Evolutionary conservation across 2,113 vertebrate genomes (phyloP).

Genomic region (Apodemus speciosus): DNA sequence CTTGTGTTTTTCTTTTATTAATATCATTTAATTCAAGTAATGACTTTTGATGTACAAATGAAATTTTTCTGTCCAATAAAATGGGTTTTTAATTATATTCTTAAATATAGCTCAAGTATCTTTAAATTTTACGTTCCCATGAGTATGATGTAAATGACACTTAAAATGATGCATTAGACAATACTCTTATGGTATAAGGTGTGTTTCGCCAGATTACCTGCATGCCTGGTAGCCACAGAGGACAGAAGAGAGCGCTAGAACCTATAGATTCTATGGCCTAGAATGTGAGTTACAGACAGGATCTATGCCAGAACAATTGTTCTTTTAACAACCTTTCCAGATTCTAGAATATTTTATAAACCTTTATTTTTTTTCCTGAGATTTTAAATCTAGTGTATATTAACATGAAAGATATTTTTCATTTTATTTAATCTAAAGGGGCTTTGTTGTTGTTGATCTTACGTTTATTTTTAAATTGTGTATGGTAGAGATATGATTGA

Average conservation of each 20-base stretch:
- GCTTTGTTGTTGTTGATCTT: no score
- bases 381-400: no score
- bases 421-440: background rate
- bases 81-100: background rate
- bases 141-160: background rate
- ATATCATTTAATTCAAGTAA: background rate
- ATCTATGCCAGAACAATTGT: background rate
- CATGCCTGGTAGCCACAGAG: background rate
- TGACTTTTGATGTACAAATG: background rate
- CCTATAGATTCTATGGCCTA: background rate
- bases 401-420: background rate
- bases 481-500: background rate
- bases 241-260: background rate
- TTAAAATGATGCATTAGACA: background rate
- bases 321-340: background rate
- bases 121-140: background rate
- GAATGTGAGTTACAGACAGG: background rate
- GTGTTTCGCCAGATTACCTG: no score
- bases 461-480: no score
- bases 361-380: background rate
- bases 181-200: background rate
- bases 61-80: background rate
- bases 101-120: constrained; percentile 17
- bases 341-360: background rate
- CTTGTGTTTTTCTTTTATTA: background rate